A percentile compares a stretch with the other conserved stretches of the same genome.
Conservation (phyloP, 2,888 invertebrate genomes). For the Elegia similella region DNA sequence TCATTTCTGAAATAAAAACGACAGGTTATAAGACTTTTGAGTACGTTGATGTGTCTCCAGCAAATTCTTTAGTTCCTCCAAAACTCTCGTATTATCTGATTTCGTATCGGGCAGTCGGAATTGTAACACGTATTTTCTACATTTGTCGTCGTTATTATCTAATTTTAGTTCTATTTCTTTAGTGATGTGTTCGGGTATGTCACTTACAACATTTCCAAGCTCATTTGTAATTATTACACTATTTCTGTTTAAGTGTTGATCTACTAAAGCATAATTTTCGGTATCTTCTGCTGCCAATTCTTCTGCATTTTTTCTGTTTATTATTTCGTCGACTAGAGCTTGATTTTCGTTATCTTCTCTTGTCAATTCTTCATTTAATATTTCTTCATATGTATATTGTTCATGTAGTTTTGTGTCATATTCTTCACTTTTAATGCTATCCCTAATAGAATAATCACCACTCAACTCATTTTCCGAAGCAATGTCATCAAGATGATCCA, state of each 20-base stretch:
- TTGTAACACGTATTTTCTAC: background rate
- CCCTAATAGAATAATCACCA: too few relatives aligned
- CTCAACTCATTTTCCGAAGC: too few relatives aligned
- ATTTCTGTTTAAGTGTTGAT: background rate
- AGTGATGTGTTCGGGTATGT: background rate
- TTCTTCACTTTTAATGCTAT: too few relatives aligned
- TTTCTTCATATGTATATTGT: too few relatives aligned
- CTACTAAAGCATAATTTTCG: too few relatives aligned
- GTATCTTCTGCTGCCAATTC: too few relatives aligned
- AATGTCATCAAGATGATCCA: too few relatives aligned
- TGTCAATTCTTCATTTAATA: too few relatives aligned
- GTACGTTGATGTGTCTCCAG: background rate
- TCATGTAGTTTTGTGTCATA: too few relatives aligned
- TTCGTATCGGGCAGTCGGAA: background rate
- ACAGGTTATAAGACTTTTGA: background rate
- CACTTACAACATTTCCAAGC: background rate
- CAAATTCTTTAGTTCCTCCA: background rate
- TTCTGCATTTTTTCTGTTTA: too few relatives aligned
- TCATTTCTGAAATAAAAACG: constrained; percentile 2
- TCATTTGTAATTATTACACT: background rate
- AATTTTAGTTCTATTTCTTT: background rate
- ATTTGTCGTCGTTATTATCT: background rate
- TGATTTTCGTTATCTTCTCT: too few relatives aligned
- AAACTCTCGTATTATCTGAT: background rate
- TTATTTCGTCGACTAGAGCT: too few relatives aligned